A percentile compares a stretch with the other conserved stretches of the same genome.
phyloP scores from a whole-genome alignment of 2,888 invertebrate genomes.

The Rhagophthalmus giganteus region DNA sequence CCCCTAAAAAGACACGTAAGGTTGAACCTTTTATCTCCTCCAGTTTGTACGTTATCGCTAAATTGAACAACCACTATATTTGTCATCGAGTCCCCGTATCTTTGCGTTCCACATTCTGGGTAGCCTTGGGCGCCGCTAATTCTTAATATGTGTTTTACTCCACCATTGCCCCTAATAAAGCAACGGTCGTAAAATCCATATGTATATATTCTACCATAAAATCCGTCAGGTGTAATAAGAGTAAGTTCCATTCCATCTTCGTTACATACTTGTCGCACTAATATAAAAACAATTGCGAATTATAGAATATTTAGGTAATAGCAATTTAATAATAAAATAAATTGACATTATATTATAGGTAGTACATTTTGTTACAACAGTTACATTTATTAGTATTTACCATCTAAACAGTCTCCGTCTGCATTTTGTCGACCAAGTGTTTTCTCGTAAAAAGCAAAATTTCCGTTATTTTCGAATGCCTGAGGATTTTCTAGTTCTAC shows the following conservation, averaged over 20 bases:
- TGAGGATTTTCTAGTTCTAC: slow-evolving; percentile 83
- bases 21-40: slow-evolving; percentile 87
- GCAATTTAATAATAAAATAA: too few relatives aligned
- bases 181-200: slow-evolving; percentile 90
- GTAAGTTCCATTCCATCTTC: slow-evolving; percentile 96
- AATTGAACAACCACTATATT: slow-evolving; percentile 93
- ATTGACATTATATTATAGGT: not conserved
- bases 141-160: slow-evolving; percentile 77
- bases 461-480: slow-evolving; percentile 80
- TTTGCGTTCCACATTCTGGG: slow-evolving; percentile 88
- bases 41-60: slow-evolving; percentile 90
- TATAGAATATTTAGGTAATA: too few relatives aligned
- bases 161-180: slow-evolving; percentile 89
- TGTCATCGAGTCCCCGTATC: slow-evolving; percentile 87
- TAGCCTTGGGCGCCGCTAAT: slow-evolving; percentile 91
- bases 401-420: slow-evolving; percentile 82
- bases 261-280: slow-evolving; percentile 88
- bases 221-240: slow-evolving; percentile 83
- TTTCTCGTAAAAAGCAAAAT: slow-evolving; percentile 84
- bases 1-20: slow-evolving; percentile 90
- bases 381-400: slow-evolving; percentile 57
- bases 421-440: slow-evolving; percentile 68
- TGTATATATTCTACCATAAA: slow-evolving; percentile 87
- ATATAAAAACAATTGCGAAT: not conserved
- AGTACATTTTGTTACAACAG: slow-evolving; percentile 6